These are phyloP conservation scores for Suricata suricatta DNA, from an alignment of 2,113 vertebrate genomes.

Conservation along the genomic window DNA sequence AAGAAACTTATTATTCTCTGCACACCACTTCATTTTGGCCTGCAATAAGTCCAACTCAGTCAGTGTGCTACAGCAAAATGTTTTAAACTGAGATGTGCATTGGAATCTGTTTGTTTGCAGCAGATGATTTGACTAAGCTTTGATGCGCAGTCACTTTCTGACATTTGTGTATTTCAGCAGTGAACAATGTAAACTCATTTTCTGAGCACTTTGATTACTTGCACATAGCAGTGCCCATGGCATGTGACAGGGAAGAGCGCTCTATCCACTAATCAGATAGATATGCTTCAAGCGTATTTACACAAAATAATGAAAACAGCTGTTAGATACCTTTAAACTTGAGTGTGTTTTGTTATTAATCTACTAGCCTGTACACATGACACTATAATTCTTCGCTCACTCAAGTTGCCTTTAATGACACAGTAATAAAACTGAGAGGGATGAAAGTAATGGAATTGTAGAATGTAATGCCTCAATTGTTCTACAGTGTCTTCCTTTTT, in stretches of 20 bases:
- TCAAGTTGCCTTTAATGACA: slow-evolving; percentile 92
- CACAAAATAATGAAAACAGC: slow-evolving; percentile 94
- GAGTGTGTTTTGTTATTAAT: slow-evolving; percentile 91
- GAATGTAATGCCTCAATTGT: slow-evolving; percentile 92
- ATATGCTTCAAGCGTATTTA: slow-evolving; percentile 90
- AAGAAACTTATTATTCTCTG: slow-evolving; percentile 73
- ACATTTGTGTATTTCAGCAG: slow-evolving; percentile 90
- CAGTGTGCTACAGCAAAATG: slow-evolving; percentile 75
- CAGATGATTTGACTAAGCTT: slow-evolving; percentile 88
- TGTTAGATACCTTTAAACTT: slow-evolving; percentile 94
- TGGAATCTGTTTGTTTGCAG: slow-evolving; percentile 87
- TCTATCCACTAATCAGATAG: slow-evolving; percentile 92
- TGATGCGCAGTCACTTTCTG: slow-evolving; percentile 89
- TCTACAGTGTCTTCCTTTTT: slow-evolving; percentile 90
- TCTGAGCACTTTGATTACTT: slow-evolving; percentile 88
- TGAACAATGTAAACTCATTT: slow-evolving; percentile 90
- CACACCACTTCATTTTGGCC: slow-evolving; percentile 81
- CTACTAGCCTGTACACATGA: slow-evolving; percentile 89
- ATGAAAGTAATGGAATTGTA: slow-evolving; percentile 93
- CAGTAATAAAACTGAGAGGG: slow-evolving; percentile 90
- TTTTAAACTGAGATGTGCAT: slow-evolving; percentile 82
- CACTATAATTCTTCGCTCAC: slow-evolving; percentile 90
- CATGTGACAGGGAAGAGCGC: slow-evolving; percentile 89
- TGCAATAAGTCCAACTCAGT: slow-evolving; percentile 80
- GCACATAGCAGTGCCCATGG: slow-evolving; percentile 86